Evolutionary conservation across 1,140 invertebrate genomes (phyloP), one percentile per base, ranked within the genome.

Genomic region (Brachionus sp.): DNA sequence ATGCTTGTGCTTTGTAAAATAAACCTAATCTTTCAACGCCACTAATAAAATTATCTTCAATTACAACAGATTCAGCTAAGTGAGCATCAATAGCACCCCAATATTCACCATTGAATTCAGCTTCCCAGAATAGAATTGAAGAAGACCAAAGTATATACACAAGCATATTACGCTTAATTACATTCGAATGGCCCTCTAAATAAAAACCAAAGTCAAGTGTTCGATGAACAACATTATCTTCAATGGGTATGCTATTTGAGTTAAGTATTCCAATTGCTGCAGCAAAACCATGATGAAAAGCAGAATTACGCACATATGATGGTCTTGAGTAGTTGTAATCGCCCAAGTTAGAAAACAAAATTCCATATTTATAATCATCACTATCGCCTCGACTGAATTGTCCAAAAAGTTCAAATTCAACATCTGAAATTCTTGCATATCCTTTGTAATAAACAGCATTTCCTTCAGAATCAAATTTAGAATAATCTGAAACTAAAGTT

Each of bases 21-120:
- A 84, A 86, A 6, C 85, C 86, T 2, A 83, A 35, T 10, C 87
- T 83, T 82, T 88, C 86, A 3, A 85, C 84, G 3, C 86, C 87
- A n/a, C 85, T 84, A 7, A 86, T 85, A 5, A 83, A 84, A 73
- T 88, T 88, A 37, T 85, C 66, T 13, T 57, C 44, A 37, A 88
- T 12, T 2, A 84, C 68, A 3, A 87, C 23, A 16, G 84, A 68
- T 0, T 35, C 84, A 2, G 86, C 85, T n/a, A 84, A 9, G 0
- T 85, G 77, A 3, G 84, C 85, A 23, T 87, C 84, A 5, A 88
- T 85, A 0, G 83, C 84, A 19, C 84, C 86, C 75, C 85, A 83
- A 53, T 85, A 85, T 13, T 84, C n/a, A 0, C 85, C 83, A 82
- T 87, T 87, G 0, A 73, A 16, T 6, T 9, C 3, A 68, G 87